A percentile compares a stretch with the other conserved stretches of the same genome.
Evolutionary conservation across 2,113 vertebrate species (phyloP).

Genomic region (Equus quagga): DNA sequence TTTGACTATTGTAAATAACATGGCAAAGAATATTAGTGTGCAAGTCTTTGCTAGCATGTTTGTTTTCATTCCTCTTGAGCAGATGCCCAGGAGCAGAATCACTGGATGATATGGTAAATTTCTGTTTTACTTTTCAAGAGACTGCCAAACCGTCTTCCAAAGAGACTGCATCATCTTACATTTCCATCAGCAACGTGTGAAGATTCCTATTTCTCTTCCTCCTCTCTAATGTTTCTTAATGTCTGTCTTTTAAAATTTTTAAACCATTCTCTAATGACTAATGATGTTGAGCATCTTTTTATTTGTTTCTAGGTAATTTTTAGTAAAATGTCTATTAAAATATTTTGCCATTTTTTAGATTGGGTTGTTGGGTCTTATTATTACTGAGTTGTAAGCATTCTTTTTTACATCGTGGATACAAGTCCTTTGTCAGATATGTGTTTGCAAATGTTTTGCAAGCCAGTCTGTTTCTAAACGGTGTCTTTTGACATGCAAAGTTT

Average conservation of each 20-base stretch:
- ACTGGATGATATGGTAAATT: neutral
- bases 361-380: neutral
- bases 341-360: neutral
- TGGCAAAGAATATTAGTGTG: neutral
- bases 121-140: neutral
- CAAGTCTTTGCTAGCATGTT: neutral
- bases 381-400: neutral
- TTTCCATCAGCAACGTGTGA: neutral
- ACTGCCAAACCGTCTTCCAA: neutral
- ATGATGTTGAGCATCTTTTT: neutral
- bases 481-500: conserved; percentile 5
- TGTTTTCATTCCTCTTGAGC: neutral
- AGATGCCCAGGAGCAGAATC: neutral
- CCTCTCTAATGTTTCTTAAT: neutral
- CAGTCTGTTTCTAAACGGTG: neutral
- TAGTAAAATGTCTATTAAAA: conserved; percentile 5
- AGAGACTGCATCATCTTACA: neutral
- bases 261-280: neutral
- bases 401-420: neutral
- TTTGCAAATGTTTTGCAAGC: neutral
- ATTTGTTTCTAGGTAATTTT: neutral
- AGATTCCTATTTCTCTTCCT: neutral
- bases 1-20: neutral
- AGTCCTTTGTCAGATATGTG: neutral
- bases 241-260: neutral